Evolutionary conservation across 2,113 vertebrate species (phyloP).

Genomic region (Zingel zingel): DNA sequence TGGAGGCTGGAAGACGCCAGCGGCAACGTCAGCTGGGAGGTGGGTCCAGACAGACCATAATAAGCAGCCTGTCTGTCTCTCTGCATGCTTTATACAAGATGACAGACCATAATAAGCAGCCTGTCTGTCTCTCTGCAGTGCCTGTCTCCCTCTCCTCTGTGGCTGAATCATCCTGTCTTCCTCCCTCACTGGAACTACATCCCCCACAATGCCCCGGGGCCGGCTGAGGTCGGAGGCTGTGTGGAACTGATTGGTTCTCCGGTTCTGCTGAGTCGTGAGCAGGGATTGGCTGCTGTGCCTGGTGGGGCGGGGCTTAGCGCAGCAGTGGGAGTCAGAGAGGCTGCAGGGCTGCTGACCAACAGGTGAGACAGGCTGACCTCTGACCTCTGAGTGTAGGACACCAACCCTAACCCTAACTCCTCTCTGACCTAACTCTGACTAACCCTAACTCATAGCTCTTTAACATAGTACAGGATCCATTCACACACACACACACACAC

Average conservation of each 20-base stretch:
- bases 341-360: slow-evolving; percentile 49
- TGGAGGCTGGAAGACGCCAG: slow-evolving; percentile 83
- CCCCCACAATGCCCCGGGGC: slow-evolving; percentile 74
- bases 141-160: slow-evolving; percentile 80
- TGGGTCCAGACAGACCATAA: slow-evolving; percentile 41
- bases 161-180: slow-evolving; percentile 82
- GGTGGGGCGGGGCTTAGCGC: slow-evolving; percentile 45
- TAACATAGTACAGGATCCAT: too few relatives aligned
- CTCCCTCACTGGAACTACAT: slow-evolving; percentile 90
- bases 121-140: slow-evolving; percentile 66
- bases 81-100: slow-evolving; percentile 62
- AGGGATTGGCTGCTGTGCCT: slow-evolving; percentile 43
- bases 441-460: too few relatives aligned
- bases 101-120: too few relatives aligned
- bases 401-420: too few relatives aligned
- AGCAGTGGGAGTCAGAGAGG: slow-evolving; percentile 61
- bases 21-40: slow-evolving; percentile 86
- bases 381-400: background rate
- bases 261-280: slow-evolving; percentile 68
- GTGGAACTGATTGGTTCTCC: slow-evolving; percentile 86
- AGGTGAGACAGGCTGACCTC: slow-evolving; percentile 58
- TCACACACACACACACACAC: too few relatives aligned
- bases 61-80: background rate
- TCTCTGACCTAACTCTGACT: too few relatives aligned
- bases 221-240: slow-evolving; percentile 62